These are phyloP conservation scores for Trematocara stigmaticum DNA, from an alignment of 2,113 vertebrate genomes.

Conservation along the genomic window DNA sequence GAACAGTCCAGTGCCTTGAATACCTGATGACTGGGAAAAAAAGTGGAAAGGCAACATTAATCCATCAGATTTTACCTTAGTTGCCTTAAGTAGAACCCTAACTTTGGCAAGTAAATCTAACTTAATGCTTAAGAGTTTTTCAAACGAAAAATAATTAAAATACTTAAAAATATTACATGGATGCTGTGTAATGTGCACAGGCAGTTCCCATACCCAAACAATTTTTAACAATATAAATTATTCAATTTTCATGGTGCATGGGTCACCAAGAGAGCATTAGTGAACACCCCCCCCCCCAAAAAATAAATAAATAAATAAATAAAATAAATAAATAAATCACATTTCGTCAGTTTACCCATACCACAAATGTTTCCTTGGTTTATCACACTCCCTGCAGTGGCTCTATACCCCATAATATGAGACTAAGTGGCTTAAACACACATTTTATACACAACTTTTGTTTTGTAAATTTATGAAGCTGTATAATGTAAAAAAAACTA, in stretches of 20 bases:
- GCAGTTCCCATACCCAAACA: background rate
- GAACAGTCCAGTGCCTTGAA: constrained; percentile 36
- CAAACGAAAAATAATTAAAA: background rate
- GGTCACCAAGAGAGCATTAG: background rate
- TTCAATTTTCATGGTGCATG: background rate
- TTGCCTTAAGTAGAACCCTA: background rate
- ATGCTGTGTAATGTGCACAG: background rate
- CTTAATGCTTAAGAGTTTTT: background rate
- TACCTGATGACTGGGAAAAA: constrained; percentile 25
- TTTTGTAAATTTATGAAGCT: background rate
- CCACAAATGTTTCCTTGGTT: background rate
- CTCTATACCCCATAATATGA: background rate
- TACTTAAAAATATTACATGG: background rate
- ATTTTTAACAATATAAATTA: background rate
- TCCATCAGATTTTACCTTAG: background rate
- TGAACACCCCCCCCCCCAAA: fast-evolving
- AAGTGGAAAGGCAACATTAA: background rate
- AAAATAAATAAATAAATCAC: background rate
- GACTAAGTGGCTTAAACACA: background rate
- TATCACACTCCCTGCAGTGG: background rate
- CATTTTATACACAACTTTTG: background rate
- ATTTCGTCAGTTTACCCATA: background rate
- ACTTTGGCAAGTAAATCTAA: background rate
- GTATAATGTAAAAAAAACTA: background rate
- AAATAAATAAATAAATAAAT: no score